Conservation (phyloP, 1,140 invertebrate genomes). For the Batillaria attramentaria region DNA sequence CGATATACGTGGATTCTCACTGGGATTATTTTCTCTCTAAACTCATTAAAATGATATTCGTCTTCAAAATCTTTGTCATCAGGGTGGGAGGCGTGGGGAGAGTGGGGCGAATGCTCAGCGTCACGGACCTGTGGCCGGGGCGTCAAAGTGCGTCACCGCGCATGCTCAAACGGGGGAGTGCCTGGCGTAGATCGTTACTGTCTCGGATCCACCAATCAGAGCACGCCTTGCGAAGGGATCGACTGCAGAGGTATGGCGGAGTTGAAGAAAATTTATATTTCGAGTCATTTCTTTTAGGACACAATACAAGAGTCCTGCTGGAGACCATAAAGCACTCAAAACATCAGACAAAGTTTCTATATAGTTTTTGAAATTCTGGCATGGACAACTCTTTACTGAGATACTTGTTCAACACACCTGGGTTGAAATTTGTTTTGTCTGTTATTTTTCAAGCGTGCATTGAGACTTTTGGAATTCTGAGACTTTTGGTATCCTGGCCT, state of each 20-base stretch:
- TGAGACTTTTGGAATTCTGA: too few relatives aligned
- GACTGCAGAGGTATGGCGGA: conserved; percentile 55
- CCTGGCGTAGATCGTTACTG: conserved; percentile 60
- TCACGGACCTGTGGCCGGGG: conserved; percentile 59
- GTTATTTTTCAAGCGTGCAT: too few relatives aligned
- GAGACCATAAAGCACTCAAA: too few relatives aligned
- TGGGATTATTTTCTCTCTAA: too few relatives aligned
- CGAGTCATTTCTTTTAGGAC: neutral
- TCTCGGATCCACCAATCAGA: conserved; percentile 56
- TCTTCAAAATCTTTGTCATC: neutral
- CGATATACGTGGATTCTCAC: too few relatives aligned
- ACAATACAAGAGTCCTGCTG: too few relatives aligned
- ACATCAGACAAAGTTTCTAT: too few relatives aligned
- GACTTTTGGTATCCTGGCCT: too few relatives aligned
- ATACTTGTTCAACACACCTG: too few relatives aligned
- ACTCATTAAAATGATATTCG: neutral
- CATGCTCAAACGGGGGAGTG: conserved; percentile 56
- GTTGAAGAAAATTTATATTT: neutral
- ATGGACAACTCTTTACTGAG: too few relatives aligned
- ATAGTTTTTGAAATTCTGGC: too few relatives aligned
- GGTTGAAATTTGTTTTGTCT: too few relatives aligned
- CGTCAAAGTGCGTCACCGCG: conserved; percentile 44
- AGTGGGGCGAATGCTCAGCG: conserved; percentile 58
- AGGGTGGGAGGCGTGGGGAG: conserved; percentile 60
- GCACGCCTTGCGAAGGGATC: conserved; percentile 51